Evolutionary conservation across 2,797 vertebrate species (phyloP).

Genomic region (Helicolenus hilgendorfi): DNA sequence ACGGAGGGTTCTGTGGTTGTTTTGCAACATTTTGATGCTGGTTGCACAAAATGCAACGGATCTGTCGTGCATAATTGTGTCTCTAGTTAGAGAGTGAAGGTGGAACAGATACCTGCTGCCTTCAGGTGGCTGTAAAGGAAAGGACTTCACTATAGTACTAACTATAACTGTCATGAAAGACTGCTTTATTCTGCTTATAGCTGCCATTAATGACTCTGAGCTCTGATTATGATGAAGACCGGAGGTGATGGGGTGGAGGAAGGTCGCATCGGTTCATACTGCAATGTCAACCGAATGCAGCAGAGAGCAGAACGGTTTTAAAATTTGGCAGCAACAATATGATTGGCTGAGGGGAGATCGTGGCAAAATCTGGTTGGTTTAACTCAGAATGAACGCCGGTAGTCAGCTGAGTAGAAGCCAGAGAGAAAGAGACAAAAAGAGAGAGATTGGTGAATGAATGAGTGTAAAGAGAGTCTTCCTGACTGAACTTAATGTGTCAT

Average conservation of each 20-base stretch:
- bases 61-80: background rate
- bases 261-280: too few relatives aligned
- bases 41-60: background rate
- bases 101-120: background rate
- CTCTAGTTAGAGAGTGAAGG: background rate
- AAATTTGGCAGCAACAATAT: rapidly evolving
- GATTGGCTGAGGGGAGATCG: rapidly evolving
- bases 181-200: background rate
- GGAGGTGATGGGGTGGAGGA: too few relatives aligned
- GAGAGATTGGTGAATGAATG: too few relatives aligned
- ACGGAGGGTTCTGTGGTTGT: background rate
- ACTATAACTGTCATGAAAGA: background rate
- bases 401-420: too few relatives aligned
- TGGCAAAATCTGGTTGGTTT: too few relatives aligned
- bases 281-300: too few relatives aligned
- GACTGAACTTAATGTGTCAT: background rate
- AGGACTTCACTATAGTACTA: background rate
- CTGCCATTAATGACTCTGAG: background rate
- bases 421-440: too few relatives aligned
- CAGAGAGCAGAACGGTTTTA: too few relatives aligned
- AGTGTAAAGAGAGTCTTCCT: too few relatives aligned
- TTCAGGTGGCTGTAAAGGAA: background rate
- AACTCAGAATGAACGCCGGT: too few relatives aligned
- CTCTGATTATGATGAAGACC: too few relatives aligned
- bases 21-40: background rate